Percentiles rank a stretch among this genome's conserved stretches.
These are phyloP conservation scores for Archips xylosteana DNA, from an alignment of 2,888 invertebrate species.

Conservation along the genomic window DNA sequence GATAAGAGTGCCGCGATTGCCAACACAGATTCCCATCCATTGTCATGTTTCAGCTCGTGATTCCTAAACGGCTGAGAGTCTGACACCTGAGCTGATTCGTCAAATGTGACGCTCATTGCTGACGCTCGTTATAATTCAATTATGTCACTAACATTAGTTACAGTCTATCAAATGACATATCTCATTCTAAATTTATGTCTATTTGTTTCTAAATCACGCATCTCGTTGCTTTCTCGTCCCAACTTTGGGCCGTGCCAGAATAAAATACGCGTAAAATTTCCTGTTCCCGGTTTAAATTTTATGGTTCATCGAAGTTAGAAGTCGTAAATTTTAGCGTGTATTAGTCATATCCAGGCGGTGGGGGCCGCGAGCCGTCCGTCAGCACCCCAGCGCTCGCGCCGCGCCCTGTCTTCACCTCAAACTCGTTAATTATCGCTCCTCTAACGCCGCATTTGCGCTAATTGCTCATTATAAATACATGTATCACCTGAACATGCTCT, in stretches of 20 bases:
- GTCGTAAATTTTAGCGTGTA: constrained; percentile 60
- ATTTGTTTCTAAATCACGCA: constrained; percentile 31
- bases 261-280: constrained; percentile 53
- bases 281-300: constrained; percentile 62
- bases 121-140: constrained; percentile 50
- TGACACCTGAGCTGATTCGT: constrained; percentile 61
- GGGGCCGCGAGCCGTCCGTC: constrained; percentile 64
- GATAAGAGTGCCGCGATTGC: constrained; percentile 59
- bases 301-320: constrained; percentile 66
- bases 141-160: constrained; percentile 46
- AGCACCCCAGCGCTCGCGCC: constrained; percentile 55
- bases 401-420: constrained; percentile 66
- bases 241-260: constrained; percentile 42
- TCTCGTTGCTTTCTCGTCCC: constrained; percentile 14
- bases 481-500: background rate
- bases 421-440: constrained; percentile 72
- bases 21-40: constrained; percentile 60
- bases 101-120: constrained; percentile 52
- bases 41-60: constrained; percentile 60
- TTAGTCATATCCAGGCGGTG: constrained; percentile 63
- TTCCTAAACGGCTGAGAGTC: constrained; percentile 54
- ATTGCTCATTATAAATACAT: constrained; percentile 48
- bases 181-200: constrained; percentile 31
- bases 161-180: constrained; percentile 32
- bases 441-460: constrained; percentile 51